Conservation (phyloP, 2,888 invertebrate species). For the Mesodorylaimus sp. region DNA sequence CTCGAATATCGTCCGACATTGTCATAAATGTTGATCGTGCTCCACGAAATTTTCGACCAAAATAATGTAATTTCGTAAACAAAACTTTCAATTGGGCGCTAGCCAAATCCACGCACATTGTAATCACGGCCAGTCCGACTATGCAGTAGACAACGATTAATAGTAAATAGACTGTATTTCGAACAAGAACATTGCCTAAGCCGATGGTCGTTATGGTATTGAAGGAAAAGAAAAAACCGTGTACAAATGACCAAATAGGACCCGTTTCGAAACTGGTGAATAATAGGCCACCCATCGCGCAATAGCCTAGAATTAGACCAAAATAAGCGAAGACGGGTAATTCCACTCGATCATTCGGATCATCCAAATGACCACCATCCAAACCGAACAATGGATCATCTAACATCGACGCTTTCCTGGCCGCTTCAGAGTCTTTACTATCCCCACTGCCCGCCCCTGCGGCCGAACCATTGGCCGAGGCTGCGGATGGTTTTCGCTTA, state of each 20-base stretch:
- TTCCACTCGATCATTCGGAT: slow-evolving; percentile 14
- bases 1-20: slow-evolving; percentile 28
- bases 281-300: slow-evolving; percentile 11
- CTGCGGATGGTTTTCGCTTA: neutral
- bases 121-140: slow-evolving; percentile 29
- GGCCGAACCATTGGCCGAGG: neutral
- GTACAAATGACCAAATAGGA: slow-evolving; percentile 25
- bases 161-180: slow-evolving; percentile 10
- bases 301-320: slow-evolving; percentile 27
- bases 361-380: neutral
- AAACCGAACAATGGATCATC: neutral
- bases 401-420: neutral
- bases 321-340: slow-evolving; percentile 29
- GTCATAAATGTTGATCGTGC: slow-evolving; percentile 24
- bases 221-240: slow-evolving; percentile 29
- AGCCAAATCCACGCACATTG: slow-evolving; percentile 28
- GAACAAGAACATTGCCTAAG: slow-evolving; percentile 27
- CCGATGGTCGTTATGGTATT: slow-evolving; percentile 31
- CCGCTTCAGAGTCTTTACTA: no score
- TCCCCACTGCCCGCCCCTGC: no score
- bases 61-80: slow-evolving; percentile 29
- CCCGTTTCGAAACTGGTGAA: slow-evolving; percentile 10
- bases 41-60: slow-evolving; percentile 23
- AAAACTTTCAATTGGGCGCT: slow-evolving; percentile 28
- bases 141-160: slow-evolving; percentile 28